Conservation (phyloP, 2,797 vertebrate genomes). For the Brachyrhaphis roseni region DNA sequence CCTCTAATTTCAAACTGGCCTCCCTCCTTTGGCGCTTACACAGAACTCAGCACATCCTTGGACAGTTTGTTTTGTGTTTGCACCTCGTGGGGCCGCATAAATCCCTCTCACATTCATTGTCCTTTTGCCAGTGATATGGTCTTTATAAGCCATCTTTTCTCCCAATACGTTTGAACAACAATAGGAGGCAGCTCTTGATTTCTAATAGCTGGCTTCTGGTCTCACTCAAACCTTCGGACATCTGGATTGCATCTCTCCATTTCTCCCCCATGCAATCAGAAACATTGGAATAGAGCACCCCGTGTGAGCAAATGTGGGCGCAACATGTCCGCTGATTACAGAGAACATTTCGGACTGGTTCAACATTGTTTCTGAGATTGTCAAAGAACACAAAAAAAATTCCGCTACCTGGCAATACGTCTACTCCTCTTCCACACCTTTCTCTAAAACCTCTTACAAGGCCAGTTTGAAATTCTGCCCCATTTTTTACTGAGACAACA, state of each 20-base stretch:
- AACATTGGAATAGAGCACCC: constrained; percentile 53
- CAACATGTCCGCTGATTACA: constrained; percentile 74
- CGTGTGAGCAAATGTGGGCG: constrained; percentile 72
- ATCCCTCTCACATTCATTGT: constrained; percentile 55
- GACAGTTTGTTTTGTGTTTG: constrained; percentile 70
- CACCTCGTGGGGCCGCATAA: constrained; percentile 71
- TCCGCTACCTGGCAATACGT: constrained; percentile 18
- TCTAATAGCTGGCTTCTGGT: constrained; percentile 87
- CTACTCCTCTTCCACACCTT: constrained; percentile 37
- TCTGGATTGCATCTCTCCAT: constrained; percentile 85
- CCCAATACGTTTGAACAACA: constrained; percentile 78
- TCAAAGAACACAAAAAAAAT: constrained; percentile 19
- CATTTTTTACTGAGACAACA: constrained; percentile 20
- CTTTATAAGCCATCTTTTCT: constrained; percentile 67
- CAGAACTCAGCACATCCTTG: constrained; percentile 21
- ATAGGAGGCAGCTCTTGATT: constrained; percentile 79
- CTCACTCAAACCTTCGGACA: constrained; percentile 85
- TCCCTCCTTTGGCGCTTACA: constrained; percentile 30
- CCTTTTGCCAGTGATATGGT: constrained; percentile 38
- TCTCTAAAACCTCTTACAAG: constrained; percentile 12
- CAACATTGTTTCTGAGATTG: constrained; percentile 27
- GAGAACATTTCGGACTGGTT: constrained; percentile 51
- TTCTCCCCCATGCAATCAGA: constrained; percentile 73
- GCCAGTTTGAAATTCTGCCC: constrained; percentile 27
- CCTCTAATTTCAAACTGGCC: constrained; percentile 42